Evolutionary conservation across 2,888 invertebrate genomes (phyloP).

Genomic region (Drosophila neotestacea): DNA sequence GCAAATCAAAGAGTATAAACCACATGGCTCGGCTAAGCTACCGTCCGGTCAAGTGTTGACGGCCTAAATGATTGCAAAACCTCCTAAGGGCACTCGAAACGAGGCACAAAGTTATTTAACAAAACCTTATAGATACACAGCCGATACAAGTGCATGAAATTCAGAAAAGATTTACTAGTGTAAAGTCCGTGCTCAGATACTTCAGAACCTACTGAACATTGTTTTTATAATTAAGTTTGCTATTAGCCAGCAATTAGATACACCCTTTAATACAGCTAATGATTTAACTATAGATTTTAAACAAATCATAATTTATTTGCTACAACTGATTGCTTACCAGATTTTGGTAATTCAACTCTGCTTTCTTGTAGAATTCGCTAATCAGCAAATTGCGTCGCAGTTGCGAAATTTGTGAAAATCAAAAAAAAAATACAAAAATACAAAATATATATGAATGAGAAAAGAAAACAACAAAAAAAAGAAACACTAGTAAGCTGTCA

Average conservation of each 20-base stretch:
- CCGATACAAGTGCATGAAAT: not conserved
- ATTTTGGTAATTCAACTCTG: conserved; percentile 18
- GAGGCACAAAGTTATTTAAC: conserved; percentile 46
- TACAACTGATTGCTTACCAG: not conserved
- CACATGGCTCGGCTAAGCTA: conserved; percentile 33
- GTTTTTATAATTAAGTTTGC: not conserved
- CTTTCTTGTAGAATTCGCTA: conserved; percentile 26
- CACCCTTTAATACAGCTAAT: not conserved
- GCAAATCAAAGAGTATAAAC: conserved; percentile 74
- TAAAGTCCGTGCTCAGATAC: not conserved
- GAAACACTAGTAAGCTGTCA: conserved; percentile 31
- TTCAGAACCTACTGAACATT: not conserved
- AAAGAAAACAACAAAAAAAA: conserved; percentile 24
- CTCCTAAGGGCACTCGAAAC: conserved; percentile 72
- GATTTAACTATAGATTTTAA: not conserved
- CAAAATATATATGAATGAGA: conserved; percentile 16
- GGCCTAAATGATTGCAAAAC: conserved; percentile 68
- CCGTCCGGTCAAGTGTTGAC: conserved; percentile 23
- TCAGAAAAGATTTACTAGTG: not conserved
- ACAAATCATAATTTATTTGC: not conserved
- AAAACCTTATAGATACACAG: conserved; percentile 41
- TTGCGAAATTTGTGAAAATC: conserved; percentile 49
- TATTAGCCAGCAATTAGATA: not conserved
- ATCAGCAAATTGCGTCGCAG: conserved; percentile 41
- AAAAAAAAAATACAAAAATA: conserved; percentile 25